Evolutionary conservation across 1,140 invertebrate species (phyloP).

Genomic region (Macrosteles quadrilineatus): DNA sequence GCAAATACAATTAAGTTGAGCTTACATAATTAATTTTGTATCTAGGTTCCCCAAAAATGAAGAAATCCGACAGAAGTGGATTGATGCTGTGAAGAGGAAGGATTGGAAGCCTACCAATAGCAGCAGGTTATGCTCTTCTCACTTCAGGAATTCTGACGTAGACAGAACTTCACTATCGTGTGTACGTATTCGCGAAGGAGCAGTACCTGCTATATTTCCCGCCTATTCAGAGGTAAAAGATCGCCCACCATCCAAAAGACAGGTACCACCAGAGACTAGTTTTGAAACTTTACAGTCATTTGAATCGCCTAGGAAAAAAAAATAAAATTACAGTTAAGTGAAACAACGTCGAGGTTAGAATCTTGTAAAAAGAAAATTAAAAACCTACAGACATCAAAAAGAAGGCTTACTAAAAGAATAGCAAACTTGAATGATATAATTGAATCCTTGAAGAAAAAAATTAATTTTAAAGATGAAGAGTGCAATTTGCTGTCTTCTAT

Average conservation of each 20-base stretch:
- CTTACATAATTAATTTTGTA: neutral
- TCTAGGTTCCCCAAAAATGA: constrained; percentile 33
- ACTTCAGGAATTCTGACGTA: constrained; percentile 35
- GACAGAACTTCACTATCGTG: constrained; percentile 29
- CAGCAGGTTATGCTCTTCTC: constrained; percentile 26
- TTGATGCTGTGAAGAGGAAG: constrained; percentile 27
- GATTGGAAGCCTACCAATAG: constrained; percentile 25
- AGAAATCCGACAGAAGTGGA: constrained; percentile 25
- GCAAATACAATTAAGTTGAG: no score
- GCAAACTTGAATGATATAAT: constrained; percentile 22
- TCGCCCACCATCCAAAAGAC: constrained; percentile 6
- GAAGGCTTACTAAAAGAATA: constrained; percentile 8
- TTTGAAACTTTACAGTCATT: neutral
- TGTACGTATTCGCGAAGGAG: constrained; percentile 32
- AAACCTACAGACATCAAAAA: neutral
- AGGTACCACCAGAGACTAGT: neutral
- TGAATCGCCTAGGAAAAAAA: neutral
- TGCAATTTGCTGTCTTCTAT: constrained; percentile 23
- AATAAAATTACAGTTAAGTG: constrained; percentile 1
- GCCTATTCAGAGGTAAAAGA: constrained; percentile 19
- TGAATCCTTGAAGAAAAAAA: constrained; percentile 15
- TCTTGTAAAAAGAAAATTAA: constrained; percentile 18
- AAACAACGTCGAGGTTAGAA: constrained; percentile 7
- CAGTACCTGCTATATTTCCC: constrained; percentile 32
- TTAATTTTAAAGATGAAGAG: constrained; percentile 25